Percentiles rank a stretch among this genome's conserved stretches.
Conservation (phyloP, 2,113 vertebrate genomes). For the Ceyx melanurus region DNA sequence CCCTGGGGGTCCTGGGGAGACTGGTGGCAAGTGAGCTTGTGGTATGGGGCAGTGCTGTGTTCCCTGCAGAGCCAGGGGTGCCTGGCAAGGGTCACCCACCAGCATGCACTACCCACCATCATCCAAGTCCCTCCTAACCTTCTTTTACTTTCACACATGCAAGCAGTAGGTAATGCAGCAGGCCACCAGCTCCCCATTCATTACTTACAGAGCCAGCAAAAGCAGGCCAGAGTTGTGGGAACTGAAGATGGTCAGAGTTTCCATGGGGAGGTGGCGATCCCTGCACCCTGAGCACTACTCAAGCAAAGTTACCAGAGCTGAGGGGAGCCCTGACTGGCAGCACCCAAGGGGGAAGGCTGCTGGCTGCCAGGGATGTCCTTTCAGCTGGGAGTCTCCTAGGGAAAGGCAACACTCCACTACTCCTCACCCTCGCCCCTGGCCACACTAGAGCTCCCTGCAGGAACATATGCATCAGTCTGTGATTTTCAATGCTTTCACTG, state of each 20-base stretch:
- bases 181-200: not conserved
- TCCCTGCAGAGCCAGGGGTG: not conserved
- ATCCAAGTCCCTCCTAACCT: not conserved
- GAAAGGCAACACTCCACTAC: not conserved
- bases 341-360: accelerated
- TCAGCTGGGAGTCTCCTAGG: not conserved
- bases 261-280: not conserved
- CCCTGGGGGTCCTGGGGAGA: not conserved
- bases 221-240: not conserved
- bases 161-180: accelerated
- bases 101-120: accelerated
- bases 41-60: not conserved
- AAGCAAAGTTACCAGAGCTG: not conserved
- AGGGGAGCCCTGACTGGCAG: not conserved
- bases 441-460: not conserved
- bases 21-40: not conserved
- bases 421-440: accelerated
- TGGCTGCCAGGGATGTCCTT: not conserved
- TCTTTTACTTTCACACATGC: accelerated
- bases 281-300: accelerated
- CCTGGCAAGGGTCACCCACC: not conserved
- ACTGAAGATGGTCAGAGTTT: accelerated
- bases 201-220: accelerated
- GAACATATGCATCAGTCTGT: accelerated
- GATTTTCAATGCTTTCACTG: not conserved